phyloP scores from a whole-genome alignment of 2,888 invertebrate genomes.

The Phyto melanocephala region DNA sequence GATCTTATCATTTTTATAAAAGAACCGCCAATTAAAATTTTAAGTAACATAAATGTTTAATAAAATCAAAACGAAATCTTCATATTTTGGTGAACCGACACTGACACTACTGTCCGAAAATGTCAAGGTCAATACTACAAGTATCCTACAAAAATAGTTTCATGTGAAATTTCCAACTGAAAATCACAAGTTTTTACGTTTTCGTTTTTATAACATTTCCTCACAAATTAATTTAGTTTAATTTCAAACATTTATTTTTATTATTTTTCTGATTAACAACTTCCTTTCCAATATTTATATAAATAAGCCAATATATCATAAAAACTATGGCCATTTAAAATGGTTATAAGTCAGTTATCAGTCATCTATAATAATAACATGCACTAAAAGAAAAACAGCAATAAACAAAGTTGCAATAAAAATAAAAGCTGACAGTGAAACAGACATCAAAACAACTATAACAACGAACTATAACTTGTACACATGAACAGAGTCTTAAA shows the following conservation, averaged over 20 bases:
- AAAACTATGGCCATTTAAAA: slow-evolving; percentile 21
- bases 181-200: not conserved
- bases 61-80: too few species aligned
- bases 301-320: slow-evolving; percentile 38
- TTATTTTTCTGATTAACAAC: not conserved
- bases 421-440: slow-evolving; percentile 10
- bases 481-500: slow-evolving; percentile 17
- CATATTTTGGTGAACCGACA: too few species aligned
- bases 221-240: slow-evolving; percentile 30
- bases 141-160: too few species aligned
- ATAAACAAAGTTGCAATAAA: slow-evolving; percentile 41
- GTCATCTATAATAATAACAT: slow-evolving; percentile 50
- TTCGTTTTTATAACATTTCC: not conserved
- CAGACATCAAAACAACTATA: not conserved
- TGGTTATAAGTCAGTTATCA: slow-evolving; percentile 53
- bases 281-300: slow-evolving; percentile 44
- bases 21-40: too few species aligned
- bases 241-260: not conserved
- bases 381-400: slow-evolving; percentile 25
- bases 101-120: too few species aligned
- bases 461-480: not conserved
- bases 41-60: too few species aligned
- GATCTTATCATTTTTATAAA: too few species aligned
- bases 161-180: too few species aligned
- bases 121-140: too few species aligned